Conservation (phyloP, 2,888 invertebrate genomes). For the Drosophila prostipennis region DNA sequence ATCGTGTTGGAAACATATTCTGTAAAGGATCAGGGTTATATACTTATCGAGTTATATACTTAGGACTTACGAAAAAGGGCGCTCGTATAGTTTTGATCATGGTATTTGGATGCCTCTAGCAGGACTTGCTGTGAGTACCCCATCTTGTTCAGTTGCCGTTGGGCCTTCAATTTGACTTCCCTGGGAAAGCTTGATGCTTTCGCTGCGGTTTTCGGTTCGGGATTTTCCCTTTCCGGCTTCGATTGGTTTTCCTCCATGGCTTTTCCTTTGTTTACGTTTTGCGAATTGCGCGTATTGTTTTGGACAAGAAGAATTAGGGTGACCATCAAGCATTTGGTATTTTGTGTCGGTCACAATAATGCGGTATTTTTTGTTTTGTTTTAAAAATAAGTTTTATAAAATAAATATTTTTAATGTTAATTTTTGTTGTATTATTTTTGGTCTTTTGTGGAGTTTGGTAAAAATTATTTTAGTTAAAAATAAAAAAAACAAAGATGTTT, state of each 20-base stretch:
- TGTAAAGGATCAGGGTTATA: constrained; percentile 17
- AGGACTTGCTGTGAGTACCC: constrained; percentile 51
- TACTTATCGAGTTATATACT: background rate
- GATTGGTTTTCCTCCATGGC: constrained; percentile 5
- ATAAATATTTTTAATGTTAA: background rate
- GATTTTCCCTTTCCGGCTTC: background rate
- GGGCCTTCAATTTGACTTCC: constrained; percentile 12
- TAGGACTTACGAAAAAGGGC: constrained; percentile 41
- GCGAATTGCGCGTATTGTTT: constrained; percentile 20
- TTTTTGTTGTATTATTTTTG: too few relatives aligned
- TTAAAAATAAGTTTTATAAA: background rate
- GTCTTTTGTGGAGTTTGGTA: too few relatives aligned
- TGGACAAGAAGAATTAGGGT: background rate
- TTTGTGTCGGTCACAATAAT: too few relatives aligned
- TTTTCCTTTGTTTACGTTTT: background rate
- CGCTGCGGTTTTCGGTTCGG: background rate
- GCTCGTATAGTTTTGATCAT: constrained; percentile 3
- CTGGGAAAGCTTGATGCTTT: constrained; percentile 3
- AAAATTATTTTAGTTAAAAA: too few relatives aligned
- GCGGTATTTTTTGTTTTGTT: background rate
- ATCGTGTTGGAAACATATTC: constrained; percentile 66
- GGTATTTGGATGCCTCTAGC: constrained; percentile 6
- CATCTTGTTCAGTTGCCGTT: constrained; percentile 36
- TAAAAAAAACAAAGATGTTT: too few relatives aligned
- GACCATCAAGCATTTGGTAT: background rate